Conservation (phyloP, 1,140 invertebrate species). For the Acromyrmex charruanus region DNA sequence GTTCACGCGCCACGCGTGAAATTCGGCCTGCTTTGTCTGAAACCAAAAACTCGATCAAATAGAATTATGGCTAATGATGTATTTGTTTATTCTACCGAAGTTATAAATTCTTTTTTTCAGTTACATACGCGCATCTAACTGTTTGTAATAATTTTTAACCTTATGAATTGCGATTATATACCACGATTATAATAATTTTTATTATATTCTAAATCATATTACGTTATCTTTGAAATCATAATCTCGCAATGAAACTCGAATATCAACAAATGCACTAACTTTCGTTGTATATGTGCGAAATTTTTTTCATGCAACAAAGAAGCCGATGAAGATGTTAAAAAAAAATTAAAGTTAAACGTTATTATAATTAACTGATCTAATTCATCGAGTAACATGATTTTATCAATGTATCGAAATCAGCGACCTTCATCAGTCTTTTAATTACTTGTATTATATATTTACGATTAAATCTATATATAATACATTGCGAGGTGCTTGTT, state of each 20-base stretch:
- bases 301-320: background rate
- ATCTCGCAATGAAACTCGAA: slow-evolving; percentile 13
- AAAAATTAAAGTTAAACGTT: background rate
- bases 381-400: slow-evolving; percentile 1
- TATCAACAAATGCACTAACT: slow-evolving; percentile 33
- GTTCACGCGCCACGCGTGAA: slow-evolving; percentile 80
- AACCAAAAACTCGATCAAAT: slow-evolving; percentile 62
- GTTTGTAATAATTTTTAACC: slow-evolving; percentile 17
- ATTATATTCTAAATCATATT: slow-evolving; percentile 16
- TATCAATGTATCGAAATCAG: slow-evolving; percentile 14
- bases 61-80: background rate
- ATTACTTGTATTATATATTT: slow-evolving; percentile 21
- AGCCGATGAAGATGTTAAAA: background rate
- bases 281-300: slow-evolving; percentile 8
- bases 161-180: background rate
- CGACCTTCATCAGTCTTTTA: slow-evolving; percentile 37
- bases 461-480: slow-evolving; percentile 36
- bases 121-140: background rate
- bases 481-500: slow-evolving; percentile 22
- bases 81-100: background rate
- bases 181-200: background rate
- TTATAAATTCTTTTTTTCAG: slow-evolving; percentile 11
- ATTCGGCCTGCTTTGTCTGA: slow-evolving; percentile 73
- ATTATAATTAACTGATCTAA: background rate
- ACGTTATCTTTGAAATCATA: slow-evolving; percentile 7